Conservation (phyloP, 2,113 vertebrate genomes). For the Marcusenius ussheri region DNA sequence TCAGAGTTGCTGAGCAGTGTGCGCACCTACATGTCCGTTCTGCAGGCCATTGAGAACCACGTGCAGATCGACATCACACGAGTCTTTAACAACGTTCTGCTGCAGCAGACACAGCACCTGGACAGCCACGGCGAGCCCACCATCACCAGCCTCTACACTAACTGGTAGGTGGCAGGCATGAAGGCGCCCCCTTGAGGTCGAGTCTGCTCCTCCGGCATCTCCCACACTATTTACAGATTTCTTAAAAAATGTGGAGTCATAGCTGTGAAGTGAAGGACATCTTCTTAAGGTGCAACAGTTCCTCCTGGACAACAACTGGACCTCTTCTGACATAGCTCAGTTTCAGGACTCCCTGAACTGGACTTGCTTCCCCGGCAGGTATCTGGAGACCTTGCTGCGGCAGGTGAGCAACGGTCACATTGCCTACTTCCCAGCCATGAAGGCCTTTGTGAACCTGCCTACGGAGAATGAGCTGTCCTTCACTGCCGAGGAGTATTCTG, state of each 20-base stretch:
- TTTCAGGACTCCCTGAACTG: background rate
- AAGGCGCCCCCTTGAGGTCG: background rate
- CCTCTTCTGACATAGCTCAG: background rate
- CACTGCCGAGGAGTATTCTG: constrained; percentile 96
- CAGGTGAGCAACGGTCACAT: constrained; percentile 98
- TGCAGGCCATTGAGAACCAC: constrained; percentile 97
- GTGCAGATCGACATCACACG: constrained; percentile 97
- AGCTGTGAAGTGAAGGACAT: background rate
- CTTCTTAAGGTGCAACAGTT: background rate
- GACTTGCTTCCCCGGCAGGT: constrained; percentile 59
- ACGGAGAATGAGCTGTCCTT: constrained; percentile 96
- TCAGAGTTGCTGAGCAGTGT: constrained; percentile 94
- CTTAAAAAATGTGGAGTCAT: background rate
- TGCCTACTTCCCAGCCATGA: constrained; percentile 98
- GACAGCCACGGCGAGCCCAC: constrained; percentile 97
- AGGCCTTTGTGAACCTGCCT: constrained; percentile 96
- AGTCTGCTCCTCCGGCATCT: background rate
- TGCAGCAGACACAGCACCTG: constrained; percentile 97
- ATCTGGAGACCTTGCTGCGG: constrained; percentile 91
- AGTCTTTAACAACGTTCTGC: constrained; percentile 96
- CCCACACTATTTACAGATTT: background rate
- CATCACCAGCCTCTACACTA: constrained; percentile 97
- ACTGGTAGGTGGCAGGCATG: constrained; percentile 71
- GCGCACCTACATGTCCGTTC: constrained; percentile 95
- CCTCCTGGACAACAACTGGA: background rate